Evolutionary conservation across 2,113 vertebrate genomes (phyloP), one percentile per base, ranked within the genome.

Genomic region (Cnemophilus loriae): DNA sequence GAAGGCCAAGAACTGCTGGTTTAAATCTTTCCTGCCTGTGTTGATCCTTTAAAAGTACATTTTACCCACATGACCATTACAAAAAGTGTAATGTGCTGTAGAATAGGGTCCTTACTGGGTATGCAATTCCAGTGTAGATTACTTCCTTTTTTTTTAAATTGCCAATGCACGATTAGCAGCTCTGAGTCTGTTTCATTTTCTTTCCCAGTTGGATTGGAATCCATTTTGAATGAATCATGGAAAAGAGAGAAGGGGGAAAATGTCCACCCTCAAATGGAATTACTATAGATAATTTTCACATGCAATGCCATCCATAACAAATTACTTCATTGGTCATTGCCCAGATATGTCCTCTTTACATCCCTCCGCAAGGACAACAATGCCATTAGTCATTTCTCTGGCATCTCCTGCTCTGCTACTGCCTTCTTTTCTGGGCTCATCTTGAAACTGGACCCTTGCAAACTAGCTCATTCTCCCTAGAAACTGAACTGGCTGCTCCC

Each of bases 291-390:
- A 96, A 94, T 89, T 89, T 94, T 95, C 39, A 59, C 84, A 87
- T 74, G 77, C 64, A 92, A 59, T 87, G 89, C 96, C 95, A 95
- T 95, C 55, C 87, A 77, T 90, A 96, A 96, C 84, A 96, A 95
- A 96, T 95, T 3, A 93, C 87, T 87, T 96, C 89, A 95, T 42
- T 96, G 84, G 80, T 74, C 76, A 74, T 84, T 91, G 80, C 93
- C 39, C 7, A 2, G 59, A 77, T 94, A 86, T 89, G 71, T 94
- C 59, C 55, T 78, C 78, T 84, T 91, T 82, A 85, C 42, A 82
- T 59, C 85, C 85, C 82, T 90, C 65, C 69, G 67, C 42, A 59
- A 91, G 35, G 85, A 63, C 78, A 89, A 63, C 73, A 92, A 69
- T 59, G 76, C 12, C 42, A 53, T 94, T 92, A 95, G 64, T 95